Evolutionary conservation across 2,113 vertebrate species (phyloP), one percentile per base, ranked within the genome.

Genomic region (Procavia capensis): DNA sequence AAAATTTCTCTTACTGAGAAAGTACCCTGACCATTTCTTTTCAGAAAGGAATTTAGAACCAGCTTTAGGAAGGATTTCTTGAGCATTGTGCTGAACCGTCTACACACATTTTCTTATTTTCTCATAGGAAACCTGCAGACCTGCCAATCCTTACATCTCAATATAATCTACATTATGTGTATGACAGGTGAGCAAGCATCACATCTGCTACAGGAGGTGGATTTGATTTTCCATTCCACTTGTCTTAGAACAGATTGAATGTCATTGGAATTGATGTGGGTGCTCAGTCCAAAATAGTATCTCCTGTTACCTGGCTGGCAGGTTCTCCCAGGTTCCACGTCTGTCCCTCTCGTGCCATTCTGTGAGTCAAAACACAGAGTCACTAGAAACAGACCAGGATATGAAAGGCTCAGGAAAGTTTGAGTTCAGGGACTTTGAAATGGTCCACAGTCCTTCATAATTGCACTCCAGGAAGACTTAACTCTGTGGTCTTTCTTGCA

Each of bases 201-300:
- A 10, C 68, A 94, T 76, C 93, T 81, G 57, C 63, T 22, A 31
- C 61, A n/a, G 41, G 75, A 25, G 7, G 0, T 61, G 2, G 50
- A 20, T 87, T 84, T 93, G 91, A 96, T 96, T 97, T 91, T 95
- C 93, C 87, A 84, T 93, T 96, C 91, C 82, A 24, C 92, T 90
- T 96, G 93, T 94, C 97, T 95, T 95, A 83, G 5, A 95, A 91
- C 92, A 95, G 50, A 76, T 96, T 93, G 86, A 66, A 94, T 93
- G 59, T 82, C 95, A 85, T 90, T 95, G 96, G 76, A 94, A 94
- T 97, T 95, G 93, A 68, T n/a, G 27, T 91, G 75, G 82, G 82
- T 41, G 39, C 50, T 97, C 96, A 88, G 0, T 97, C 97, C 96
- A 57, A 95, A 95, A 31, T 27, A 9, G 1, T 31, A 13, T 57